Percentiles rank a stretch among this genome's conserved stretches.
phyloP scores from a whole-genome alignment of 2,888 invertebrate genomes.

The Chelonus formosanus region DNA sequence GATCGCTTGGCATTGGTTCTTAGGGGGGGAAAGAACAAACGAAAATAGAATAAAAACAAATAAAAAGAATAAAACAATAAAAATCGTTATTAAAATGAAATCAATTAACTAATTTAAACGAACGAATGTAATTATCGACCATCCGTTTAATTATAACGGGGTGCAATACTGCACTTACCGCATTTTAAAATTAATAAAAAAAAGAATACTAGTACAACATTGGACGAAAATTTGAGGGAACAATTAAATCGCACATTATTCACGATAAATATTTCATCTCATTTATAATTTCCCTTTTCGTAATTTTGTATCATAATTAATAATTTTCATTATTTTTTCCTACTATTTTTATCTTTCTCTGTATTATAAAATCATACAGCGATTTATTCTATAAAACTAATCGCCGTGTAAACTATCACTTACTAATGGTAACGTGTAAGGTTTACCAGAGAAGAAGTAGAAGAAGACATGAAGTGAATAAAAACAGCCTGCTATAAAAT shows the following conservation, averaged over 20 bases:
- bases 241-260: neutral
- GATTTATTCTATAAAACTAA: constrained; percentile 6
- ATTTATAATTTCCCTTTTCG: neutral
- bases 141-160: constrained; percentile 6
- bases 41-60: constrained; percentile 31
- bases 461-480: constrained; percentile 24
- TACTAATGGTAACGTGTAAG: constrained; percentile 36
- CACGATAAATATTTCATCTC: constrained; percentile 1
- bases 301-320: neutral
- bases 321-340: neutral
- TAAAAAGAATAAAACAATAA: constrained; percentile 16
- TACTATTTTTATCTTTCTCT: constrained; percentile 5
- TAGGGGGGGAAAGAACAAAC: constrained; percentile 34
- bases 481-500: constrained; percentile 20
- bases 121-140: neutral
- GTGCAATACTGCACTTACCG: constrained; percentile 2
- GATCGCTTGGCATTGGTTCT: constrained; percentile 55
- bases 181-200: constrained; percentile 10
- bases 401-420: constrained; percentile 33
- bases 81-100: constrained; percentile 13
- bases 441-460: constrained; percentile 40
- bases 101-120: neutral
- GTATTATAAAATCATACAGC: constrained; percentile 12
- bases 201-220: constrained; percentile 14
- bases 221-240: constrained; percentile 9